Percentiles rank a stretch among this genome's conserved stretches.
Evolutionary conservation across 2,113 vertebrate species (phyloP).

Genomic region (Chlorodrepanis virens): DNA sequence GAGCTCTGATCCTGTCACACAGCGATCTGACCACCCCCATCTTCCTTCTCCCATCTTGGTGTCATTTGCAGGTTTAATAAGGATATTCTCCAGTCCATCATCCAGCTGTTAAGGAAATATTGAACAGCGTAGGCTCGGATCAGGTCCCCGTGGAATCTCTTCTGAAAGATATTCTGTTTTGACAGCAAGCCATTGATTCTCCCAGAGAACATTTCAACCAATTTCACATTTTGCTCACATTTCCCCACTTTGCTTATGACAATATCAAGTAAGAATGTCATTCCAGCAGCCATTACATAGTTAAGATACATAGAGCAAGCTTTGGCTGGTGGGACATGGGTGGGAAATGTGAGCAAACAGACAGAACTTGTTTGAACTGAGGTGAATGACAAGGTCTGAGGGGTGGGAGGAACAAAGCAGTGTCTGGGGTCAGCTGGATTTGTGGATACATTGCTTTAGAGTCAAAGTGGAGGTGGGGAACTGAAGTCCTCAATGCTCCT

Average conservation of each 20-base stretch:
- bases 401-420: neutral
- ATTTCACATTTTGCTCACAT: constrained; percentile 21
- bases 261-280: neutral
- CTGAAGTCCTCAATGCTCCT: neutral
- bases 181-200: constrained; percentile 51
- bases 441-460: neutral
- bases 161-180: constrained; percentile 15
- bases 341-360: neutral
- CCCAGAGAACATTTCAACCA: constrained; percentile 16
- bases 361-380: neutral
- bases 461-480: neutral
- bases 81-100: constrained; percentile 23
- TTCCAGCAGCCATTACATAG: neutral
- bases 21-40: neutral
- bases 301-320: neutral
- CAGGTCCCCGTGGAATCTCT: neutral
- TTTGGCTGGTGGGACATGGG: neutral
- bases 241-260: neutral
- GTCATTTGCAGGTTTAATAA: constrained; percentile 32
- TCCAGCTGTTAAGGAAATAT: constrained; percentile 1
- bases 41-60: neutral
- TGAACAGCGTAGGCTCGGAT: neutral
- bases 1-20: neutral
- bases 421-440: neutral
- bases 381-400: neutral